phyloP scores from a whole-genome alignment of 2,113 vertebrate species.

The Xiphophorus couchianus region DNA sequence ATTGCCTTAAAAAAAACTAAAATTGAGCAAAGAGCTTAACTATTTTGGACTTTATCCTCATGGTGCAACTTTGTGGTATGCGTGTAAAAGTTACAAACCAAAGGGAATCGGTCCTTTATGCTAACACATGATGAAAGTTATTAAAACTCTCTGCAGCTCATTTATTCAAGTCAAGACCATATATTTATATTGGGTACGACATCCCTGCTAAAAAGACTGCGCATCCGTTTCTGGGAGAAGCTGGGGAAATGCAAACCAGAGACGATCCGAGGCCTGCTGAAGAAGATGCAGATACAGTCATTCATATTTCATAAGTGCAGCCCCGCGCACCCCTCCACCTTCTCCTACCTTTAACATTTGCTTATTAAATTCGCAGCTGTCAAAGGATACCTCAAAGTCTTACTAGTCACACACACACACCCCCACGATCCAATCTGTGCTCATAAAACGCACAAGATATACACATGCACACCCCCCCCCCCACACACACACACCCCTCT shows the following conservation, averaged over 20 bases:
- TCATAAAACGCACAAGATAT: too few species aligned
- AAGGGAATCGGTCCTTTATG: slow-evolving; percentile 24
- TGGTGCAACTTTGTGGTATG: background rate
- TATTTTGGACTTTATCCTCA: slow-evolving; percentile 28
- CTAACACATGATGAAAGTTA: slow-evolving; percentile 38
- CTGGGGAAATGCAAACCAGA: slow-evolving; percentile 63
- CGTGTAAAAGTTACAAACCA: slow-evolving; percentile 25
- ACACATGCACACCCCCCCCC: slow-evolving; percentile 13
- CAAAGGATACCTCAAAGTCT: slow-evolving; percentile 70
- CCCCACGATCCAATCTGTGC: background rate
- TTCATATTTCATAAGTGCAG: slow-evolving; percentile 79
- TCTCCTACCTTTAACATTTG: slow-evolving; percentile 66
- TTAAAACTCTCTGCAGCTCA: slow-evolving; percentile 37
- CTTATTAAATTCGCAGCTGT: slow-evolving; percentile 77
- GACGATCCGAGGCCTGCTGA: slow-evolving; percentile 58
- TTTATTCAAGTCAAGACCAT: slow-evolving; percentile 46
- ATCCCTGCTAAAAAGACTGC: slow-evolving; percentile 47
- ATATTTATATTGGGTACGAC: slow-evolving; percentile 34
- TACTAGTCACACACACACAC: slow-evolving; percentile 18
- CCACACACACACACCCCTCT: slow-evolving; percentile 19
- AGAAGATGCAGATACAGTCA: slow-evolving; percentile 75
- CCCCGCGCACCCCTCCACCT: slow-evolving; percentile 25
- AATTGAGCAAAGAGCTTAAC: slow-evolving; percentile 11
- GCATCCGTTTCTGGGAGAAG: slow-evolving; percentile 43
- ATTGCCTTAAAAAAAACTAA: background rate